Conservation (phyloP, 2,113 vertebrate species). For the Chauna torquata region DNA sequence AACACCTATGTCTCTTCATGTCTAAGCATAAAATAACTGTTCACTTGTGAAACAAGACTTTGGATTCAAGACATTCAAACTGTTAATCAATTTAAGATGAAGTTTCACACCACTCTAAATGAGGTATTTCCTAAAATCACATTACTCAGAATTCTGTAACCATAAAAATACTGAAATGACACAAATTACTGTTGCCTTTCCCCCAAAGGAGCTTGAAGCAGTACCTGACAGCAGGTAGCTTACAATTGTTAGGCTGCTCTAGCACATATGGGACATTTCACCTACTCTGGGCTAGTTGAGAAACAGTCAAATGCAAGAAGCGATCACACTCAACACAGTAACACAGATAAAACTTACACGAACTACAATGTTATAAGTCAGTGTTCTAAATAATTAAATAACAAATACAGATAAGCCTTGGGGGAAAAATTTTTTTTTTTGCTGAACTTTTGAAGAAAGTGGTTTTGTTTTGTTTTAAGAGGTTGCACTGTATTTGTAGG, state of each 20-base stretch:
- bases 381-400: neutral
- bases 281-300: neutral
- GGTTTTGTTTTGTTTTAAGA: neutral
- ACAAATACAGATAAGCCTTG: neutral
- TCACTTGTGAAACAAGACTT: neutral
- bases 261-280: fast-evolving
- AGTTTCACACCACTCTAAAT: neutral
- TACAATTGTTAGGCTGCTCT: neutral
- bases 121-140: neutral
- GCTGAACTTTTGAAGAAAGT: neutral
- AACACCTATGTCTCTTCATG: neutral
- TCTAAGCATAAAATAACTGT: neutral
- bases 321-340: fast-evolving
- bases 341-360: neutral
- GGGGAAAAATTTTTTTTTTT: too few species aligned
- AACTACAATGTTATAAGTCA: too few species aligned
- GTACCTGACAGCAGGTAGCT: neutral
- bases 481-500: neutral
- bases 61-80: neutral
- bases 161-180: neutral
- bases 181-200: neutral
- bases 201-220: neutral
- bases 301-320: neutral
- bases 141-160: neutral
- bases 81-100: neutral